A percentile compares a stretch with the other conserved stretches of the same genome.
Conservation (phyloP, 2,888 invertebrate genomes). For the Nasonia oneida region DNA sequence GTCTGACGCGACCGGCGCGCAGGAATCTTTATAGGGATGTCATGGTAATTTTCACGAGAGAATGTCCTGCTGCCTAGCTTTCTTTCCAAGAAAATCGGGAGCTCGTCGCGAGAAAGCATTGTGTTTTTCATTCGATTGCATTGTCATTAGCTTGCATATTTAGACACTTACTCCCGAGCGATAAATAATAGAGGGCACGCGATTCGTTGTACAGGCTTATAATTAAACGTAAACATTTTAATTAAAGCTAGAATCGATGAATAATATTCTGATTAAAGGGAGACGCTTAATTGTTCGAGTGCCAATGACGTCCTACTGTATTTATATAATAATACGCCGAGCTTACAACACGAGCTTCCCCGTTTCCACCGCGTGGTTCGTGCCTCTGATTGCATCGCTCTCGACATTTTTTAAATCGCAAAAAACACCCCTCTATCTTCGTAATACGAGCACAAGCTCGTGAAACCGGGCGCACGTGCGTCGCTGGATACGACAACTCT, state of each 20-base stretch:
- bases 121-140: too few relatives aligned
- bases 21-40: neutral
- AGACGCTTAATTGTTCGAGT: neutral
- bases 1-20: neutral
- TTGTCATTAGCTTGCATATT: too few relatives aligned
- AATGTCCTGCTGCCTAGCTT: neutral
- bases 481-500: neutral
- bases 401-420: neutral
- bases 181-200: too few relatives aligned
- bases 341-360: neutral
- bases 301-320: neutral
- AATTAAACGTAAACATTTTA: neutral
- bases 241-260: neutral
- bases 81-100: neutral
- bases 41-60: neutral
- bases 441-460: neutral
- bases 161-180: too few relatives aligned
- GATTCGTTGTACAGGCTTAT: too few relatives aligned
- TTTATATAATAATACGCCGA: neutral
- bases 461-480: neutral
- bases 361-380: neutral
- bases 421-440: neutral
- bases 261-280: too few relatives aligned
- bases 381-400: neutral
- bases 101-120: too few relatives aligned